A percentile compares a stretch with the other conserved stretches of the same genome.
phyloP scores from a whole-genome alignment of 2,797 vertebrate species.

The Mycteria americana region DNA sequence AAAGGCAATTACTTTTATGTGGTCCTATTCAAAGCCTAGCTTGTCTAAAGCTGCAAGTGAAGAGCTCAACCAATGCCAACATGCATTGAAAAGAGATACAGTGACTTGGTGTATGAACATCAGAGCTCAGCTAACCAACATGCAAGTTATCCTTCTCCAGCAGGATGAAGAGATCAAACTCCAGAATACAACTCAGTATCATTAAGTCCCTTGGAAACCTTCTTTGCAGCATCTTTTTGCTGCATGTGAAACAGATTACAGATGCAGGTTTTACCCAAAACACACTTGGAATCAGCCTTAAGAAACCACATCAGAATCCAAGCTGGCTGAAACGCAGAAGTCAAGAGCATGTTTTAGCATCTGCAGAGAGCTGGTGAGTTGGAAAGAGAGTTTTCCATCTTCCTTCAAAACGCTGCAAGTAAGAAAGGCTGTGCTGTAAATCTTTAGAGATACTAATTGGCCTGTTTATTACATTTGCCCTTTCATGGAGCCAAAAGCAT shows the following conservation, averaged over 20 bases:
- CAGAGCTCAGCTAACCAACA: background rate
- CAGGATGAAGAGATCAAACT: background rate
- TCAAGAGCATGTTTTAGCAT: background rate
- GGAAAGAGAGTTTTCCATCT: background rate
- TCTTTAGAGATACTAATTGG: background rate
- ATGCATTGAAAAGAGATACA: background rate
- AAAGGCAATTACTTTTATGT: background rate
- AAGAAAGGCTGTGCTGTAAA: background rate
- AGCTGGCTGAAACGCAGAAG: background rate
- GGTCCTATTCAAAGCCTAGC: background rate
- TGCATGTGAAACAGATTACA: background rate
- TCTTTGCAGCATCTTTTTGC: background rate
- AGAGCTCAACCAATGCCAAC: background rate
- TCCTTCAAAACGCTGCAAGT: background rate
- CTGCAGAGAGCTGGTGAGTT: background rate
- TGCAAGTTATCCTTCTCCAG: background rate
- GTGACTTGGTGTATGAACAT: background rate
- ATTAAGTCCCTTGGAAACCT: background rate
- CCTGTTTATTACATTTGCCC: background rate
- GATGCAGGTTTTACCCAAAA: background rate
- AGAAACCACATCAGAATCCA: background rate
- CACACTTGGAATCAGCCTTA: background rate
- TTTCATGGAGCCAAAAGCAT: background rate
- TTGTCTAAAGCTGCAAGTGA: background rate
- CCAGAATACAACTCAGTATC: background rate